Base-by-base conservation (phyloP, 1,140 invertebrate genomes). In the Drosophila biarmipes region DNA sequence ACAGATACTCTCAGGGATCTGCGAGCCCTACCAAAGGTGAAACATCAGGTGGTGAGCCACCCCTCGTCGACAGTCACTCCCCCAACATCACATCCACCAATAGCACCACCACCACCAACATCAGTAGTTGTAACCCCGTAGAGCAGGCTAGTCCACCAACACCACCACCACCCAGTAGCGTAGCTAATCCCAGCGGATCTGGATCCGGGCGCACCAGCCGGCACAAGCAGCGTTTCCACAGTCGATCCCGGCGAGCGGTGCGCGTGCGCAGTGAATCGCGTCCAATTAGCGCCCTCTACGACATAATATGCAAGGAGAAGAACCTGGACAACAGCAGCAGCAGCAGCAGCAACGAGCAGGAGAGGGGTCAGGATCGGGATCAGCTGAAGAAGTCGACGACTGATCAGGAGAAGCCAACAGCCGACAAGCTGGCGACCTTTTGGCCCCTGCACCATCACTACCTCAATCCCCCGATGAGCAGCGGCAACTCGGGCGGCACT, bases 241-340 rank as follows among this genome's bases (percentile, higher is more conserved):
- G 78, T 52, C 85, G 90, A 6, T 82, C 78, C 11, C 80, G 80
- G 54, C 76, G 90, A 14, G 79, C 80, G 40, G 91, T 92, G 42
- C 86, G 90, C 19, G 91, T 91, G 53, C 87, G 90, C 40, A 92
- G 91, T 67, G 91, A 92, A 35, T 91, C 90, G 51, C 90, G 91
- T 56, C 91, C 91, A 0, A 91, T 91, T 6, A 92, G 90, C 69
- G 87, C 91, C 6, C 49, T 92, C 15, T 92, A 92, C 56, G 91
- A 92, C 69, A 92, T 92, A 92, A 92, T 92, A 92, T 92, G 91
- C 91, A 92, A 92, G 74, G 91, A 92, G 80, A 91, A 91, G 61
- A 90, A 90, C 40, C 72, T 91, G 29, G 73, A 87, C 43, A 63
- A 78, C 38, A 84, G 80, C 54, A 74, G 75, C 35, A 75, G 68